Base-by-base conservation (phyloP, 2,888 invertebrate species). In the Buathra laborator region DNA sequence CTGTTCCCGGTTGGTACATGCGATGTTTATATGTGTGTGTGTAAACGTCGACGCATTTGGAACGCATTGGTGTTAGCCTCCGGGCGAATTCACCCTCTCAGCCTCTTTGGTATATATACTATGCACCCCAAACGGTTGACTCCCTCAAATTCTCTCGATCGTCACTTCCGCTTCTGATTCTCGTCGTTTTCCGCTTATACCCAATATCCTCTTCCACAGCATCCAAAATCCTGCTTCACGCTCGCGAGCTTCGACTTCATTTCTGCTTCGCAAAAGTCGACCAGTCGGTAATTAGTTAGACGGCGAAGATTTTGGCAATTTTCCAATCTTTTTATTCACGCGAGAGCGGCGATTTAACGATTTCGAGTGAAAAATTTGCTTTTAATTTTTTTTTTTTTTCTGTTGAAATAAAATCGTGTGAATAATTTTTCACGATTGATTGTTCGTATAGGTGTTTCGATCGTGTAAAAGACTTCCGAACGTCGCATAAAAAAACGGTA, bases 1-100 rank as follows among this genome's bases (percentile, higher is more conserved):
- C 89, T 86, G 88, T 84, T 87, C 82, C 75, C 80, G 75, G 74
- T 78, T 84, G 75, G 46, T 76, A 37, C 37, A 37, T 9, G 37
- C 2, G 37, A 7, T 5, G 9, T 37, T 53, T 79, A 67, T 80
- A 76, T 80, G 81, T 86, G 81, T 75, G 85, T 85, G 83, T 77
- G 87, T 59, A 62, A 80, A 32, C 1, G 56, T 19, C n/a, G 10
- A 56, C 10, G 24, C 56, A 56, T 56, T 56, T 24, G 56, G 56
- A 3, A 24, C 24, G 24, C 51, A 16, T 14, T 7, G 10, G 9
- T 3, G 16, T 19, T 7, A 4, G 29, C 59, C 59, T 10, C 12
- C 46, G 70, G 53, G 70, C 37, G 16, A 62, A 75, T 71, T 74
- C 59, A 70, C n/a, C 29, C 59, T 3, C 59, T 24, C 24, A 16